Base-by-base conservation (phyloP, 2,113 vertebrate species). In the Phaetusa simplex region DNA sequence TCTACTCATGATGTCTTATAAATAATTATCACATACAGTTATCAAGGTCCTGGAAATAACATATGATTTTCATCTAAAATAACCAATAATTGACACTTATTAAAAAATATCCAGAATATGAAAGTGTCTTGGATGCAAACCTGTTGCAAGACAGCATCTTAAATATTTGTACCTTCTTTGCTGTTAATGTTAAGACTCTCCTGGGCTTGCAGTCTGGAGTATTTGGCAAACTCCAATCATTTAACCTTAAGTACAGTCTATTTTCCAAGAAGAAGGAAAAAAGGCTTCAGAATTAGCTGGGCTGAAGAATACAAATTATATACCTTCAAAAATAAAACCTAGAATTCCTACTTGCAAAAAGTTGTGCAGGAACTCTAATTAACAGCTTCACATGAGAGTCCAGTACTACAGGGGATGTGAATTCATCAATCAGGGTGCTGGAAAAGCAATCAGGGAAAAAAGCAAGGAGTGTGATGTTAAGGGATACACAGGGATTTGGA, bases 31-130 rank as follows among this genome's bases (percentile, higher is more conserved):
- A 93, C 49, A 88, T 55, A 56, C 5, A 73, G n/a, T 82, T 94
- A 94, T 89, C 84, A n/a, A 89, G 94, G 96, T 97, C 86, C 30
- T 80, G 16, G 66, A 87, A 97, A 94, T 88, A 96, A 62, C 94
- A 95, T 95, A 95, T 70, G 81, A 80, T 95, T 91, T 83, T 94
- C 3, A 55, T 87, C 66, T 94, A 91, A 97, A 97, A 82, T 80
- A 95, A 80, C 49, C 47, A 93, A 88, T 94, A 95, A 97, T 58
- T 95, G 78, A 73, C 81, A 90, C 34, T 76, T 82, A 79, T 2
- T 27, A 89, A 95, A 87, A 95, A 88, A 66, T 86, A 85, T 43
- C n/a, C 26, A 82, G 84, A 91, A 90, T 85, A 70, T 36, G 11
- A 82, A 89, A 95, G 22, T n/a, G 22, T 94, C 70, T 80, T 87